Conservation (phyloP, 2,113 vertebrate genomes). For the Odontophorus gujanensis region DNA sequence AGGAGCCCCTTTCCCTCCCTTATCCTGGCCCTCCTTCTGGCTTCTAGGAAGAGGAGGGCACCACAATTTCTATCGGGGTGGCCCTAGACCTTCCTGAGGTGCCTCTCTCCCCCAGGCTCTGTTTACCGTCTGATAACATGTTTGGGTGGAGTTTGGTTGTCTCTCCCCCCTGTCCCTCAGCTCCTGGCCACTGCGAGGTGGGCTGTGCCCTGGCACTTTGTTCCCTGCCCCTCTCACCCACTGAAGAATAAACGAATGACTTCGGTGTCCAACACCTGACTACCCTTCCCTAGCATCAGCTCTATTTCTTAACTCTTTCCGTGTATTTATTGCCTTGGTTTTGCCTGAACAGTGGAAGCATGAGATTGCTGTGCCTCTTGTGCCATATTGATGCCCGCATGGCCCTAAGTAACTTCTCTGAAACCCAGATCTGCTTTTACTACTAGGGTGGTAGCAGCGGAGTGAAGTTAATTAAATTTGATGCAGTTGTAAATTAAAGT, state of each 20-base stretch:
- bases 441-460: background rate
- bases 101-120: background rate
- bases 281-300: background rate
- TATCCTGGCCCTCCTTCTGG: background rate
- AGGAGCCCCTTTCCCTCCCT: constrained; percentile 1
- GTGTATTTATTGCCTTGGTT: background rate
- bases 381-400: background rate
- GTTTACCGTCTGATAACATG: background rate
- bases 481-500: background rate
- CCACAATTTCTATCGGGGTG: background rate
- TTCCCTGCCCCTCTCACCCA: background rate
- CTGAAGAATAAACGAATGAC: background rate
- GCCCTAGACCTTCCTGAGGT: background rate
- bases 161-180: background rate
- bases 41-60: background rate
- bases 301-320: background rate
- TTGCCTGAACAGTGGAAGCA: background rate
- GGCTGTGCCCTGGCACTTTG: background rate
- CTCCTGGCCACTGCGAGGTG: background rate
- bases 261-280: background rate
- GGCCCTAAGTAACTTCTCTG: background rate
- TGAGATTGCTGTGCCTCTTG: background rate
- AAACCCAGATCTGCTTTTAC: background rate
- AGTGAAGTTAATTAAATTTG: background rate
- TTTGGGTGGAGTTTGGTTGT: background rate